phyloP scores from a whole-genome alignment of 1,140 invertebrate genomes.

The Lutraria rhynchaena region DNA sequence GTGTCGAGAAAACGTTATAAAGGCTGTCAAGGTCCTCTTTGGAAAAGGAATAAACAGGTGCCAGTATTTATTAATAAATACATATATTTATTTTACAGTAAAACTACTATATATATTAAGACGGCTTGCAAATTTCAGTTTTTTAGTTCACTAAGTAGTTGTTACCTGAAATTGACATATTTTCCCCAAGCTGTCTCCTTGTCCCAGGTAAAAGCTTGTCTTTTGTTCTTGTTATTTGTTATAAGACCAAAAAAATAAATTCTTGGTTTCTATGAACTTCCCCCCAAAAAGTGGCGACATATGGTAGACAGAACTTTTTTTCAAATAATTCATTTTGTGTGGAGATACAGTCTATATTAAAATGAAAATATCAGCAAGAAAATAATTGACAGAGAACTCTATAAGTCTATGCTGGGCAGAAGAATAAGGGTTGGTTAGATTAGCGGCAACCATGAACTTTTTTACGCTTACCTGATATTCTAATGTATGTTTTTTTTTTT shows the following conservation, averaged over 20 bases:
- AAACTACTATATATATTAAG: no score
- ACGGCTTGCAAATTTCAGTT: no score
- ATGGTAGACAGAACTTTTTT: neutral
- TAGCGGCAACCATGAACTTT: neutral
- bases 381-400: neutral
- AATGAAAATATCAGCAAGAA: no score
- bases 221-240: no score
- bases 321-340: neutral
- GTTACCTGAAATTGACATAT: no score
- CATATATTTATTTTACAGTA: no score
- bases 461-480: neutral
- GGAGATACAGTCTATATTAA: neutral
- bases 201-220: no score
- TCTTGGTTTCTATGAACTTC: no score
- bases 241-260: no score
- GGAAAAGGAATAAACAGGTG: conserved; percentile 47
- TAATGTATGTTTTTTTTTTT: neutral
- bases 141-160: no score
- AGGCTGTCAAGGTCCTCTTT: conserved; percentile 1
- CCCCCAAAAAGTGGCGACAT: neutral
- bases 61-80: no score
- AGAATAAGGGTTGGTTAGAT: neutral
- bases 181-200: no score
- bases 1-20: conserved; percentile 40
- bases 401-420: neutral